phyloP scores from a whole-genome alignment of 2,888 invertebrate species.

The Podabrus alpinus region DNA sequence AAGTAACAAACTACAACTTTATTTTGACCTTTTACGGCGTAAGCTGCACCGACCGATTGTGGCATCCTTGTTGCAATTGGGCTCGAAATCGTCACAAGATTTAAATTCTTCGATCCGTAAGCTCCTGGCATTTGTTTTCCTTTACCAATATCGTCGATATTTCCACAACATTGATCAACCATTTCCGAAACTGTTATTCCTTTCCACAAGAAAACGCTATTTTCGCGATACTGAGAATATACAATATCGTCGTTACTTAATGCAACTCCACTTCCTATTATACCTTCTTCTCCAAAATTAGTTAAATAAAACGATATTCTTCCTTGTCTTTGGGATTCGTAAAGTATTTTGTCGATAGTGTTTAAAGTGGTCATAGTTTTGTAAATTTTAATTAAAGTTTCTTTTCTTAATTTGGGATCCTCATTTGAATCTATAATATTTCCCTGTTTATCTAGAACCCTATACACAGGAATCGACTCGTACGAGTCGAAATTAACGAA shows the following conservation, averaged over 20 bases:
- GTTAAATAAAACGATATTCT: constrained; percentile 99
- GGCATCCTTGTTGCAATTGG: constrained; percentile 94
- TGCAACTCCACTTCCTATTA: constrained; percentile 93
- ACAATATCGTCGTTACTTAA: constrained; percentile 78
- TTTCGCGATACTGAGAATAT: constrained; percentile 97
- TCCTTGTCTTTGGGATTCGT: constrained; percentile 87
- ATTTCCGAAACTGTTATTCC: constrained; percentile 84
- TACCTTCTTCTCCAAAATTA: constrained; percentile 95
- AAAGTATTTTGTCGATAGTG: constrained; percentile 95
- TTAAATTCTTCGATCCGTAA: constrained; percentile 83
- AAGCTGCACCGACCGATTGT: constrained; percentile 96
- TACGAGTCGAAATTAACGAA: constrained; percentile 62
- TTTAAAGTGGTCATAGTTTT: constrained; percentile 86
- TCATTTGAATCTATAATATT: constrained; percentile 59
- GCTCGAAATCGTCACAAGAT: constrained; percentile 95
- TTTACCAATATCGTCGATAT: constrained; percentile 79
- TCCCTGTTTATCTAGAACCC: constrained; percentile 80
- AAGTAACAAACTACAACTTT: constrained; percentile 73
- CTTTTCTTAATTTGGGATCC: constrained; percentile 71
- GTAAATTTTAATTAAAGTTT: constrained; percentile 84
- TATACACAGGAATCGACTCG: constrained; percentile 68
- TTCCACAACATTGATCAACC: constrained; percentile 97
- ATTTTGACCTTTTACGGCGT: constrained; percentile 83
- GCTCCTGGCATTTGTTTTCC: constrained; percentile 99
- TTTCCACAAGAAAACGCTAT: constrained; percentile 90